phyloP scores from a whole-genome alignment of 2,113 vertebrate genomes.

The Oxyruncus cristatus region DNA sequence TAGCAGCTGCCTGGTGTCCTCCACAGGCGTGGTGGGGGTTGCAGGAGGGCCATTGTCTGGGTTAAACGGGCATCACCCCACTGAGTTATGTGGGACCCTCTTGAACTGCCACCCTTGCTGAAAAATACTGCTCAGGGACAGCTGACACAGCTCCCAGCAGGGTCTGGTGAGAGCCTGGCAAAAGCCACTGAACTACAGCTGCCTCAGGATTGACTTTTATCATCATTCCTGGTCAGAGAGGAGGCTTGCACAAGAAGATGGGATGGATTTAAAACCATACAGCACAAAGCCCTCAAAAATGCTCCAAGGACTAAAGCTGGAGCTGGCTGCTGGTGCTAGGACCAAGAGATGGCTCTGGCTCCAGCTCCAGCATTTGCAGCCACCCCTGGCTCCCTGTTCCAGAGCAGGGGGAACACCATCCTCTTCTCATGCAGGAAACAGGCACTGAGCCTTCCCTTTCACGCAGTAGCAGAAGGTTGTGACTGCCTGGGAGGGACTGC shows the following conservation, averaged over 20 bases:
- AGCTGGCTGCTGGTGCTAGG: background rate
- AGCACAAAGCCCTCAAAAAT: background rate
- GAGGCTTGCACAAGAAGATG: background rate
- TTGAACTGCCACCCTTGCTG: background rate
- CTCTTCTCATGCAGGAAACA: background rate
- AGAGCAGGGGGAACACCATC: background rate
- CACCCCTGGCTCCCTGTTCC: background rate
- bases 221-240: background rate
- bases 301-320: background rate
- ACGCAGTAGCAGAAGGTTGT: background rate
- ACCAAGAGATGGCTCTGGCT: background rate
- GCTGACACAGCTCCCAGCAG: background rate
- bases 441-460: background rate
- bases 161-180: background rate
- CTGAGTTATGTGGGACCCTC: background rate
- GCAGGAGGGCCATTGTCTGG: background rate
- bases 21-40: rapidly evolving
- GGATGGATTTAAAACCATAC: background rate
- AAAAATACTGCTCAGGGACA: background rate
- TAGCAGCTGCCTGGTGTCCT: background rate
- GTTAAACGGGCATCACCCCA: background rate
- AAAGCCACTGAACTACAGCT: background rate
- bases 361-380: background rate
- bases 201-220: background rate
- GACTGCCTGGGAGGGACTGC: background rate